Conservation (phyloP, 1,140 invertebrate species). For the Pseudomyrmex flavicornis region DNA sequence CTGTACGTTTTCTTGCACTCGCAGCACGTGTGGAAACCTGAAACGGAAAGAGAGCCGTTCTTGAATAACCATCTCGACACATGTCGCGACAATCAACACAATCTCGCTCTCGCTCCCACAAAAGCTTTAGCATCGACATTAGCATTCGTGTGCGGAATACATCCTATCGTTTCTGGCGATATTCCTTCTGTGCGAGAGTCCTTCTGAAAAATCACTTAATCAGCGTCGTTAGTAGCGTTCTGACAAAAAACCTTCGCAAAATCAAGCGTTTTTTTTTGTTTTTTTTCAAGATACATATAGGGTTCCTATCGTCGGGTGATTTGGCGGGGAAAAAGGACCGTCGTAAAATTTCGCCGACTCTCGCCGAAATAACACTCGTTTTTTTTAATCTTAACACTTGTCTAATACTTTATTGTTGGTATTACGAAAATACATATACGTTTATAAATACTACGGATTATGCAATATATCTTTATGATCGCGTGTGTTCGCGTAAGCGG, state of each 20-base stretch:
- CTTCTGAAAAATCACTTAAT: too few species aligned
- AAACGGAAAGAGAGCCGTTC: conserved; percentile 60
- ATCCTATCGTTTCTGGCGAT: background rate
- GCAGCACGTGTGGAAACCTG: conserved; percentile 71
- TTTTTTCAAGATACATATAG: background rate
- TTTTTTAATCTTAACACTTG: conserved; percentile 58
- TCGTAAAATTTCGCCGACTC: background rate
- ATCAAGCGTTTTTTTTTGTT: background rate
- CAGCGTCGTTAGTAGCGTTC: too few species aligned
- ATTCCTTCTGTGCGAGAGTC: too few species aligned
- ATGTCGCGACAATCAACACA: conserved; percentile 54
- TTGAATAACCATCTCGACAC: conserved; percentile 42
- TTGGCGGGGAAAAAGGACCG: background rate
- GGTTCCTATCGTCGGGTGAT: background rate
- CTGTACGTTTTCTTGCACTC: conserved; percentile 73
- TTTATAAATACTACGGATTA: conserved; percentile 80
- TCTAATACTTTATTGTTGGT: conserved; percentile 80
- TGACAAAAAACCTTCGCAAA: too few species aligned
- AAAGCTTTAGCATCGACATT: conserved; percentile 64
- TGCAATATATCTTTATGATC: conserved; percentile 55
- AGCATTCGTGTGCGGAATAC: conserved; percentile 19
- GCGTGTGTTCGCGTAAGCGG: conserved; percentile 17
- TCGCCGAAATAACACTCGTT: conserved; percentile 47
- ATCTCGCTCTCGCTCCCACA: conserved; percentile 32
- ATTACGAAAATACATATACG: conserved; percentile 83